phyloP scores from a whole-genome alignment of 2,888 invertebrate species.

The Sminthurinus aureus region DNA sequence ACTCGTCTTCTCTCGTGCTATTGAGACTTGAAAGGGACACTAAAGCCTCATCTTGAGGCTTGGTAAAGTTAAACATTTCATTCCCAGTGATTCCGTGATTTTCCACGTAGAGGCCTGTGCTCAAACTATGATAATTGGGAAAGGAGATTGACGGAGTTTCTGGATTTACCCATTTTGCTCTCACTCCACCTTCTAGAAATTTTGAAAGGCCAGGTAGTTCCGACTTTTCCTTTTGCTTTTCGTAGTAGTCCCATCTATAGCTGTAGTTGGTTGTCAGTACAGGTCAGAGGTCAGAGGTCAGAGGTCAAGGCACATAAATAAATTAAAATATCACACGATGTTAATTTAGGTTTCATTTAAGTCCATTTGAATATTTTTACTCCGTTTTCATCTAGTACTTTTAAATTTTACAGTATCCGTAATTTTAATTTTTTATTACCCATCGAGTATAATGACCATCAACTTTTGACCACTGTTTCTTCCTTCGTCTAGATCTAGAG shows the following conservation, averaged over 20 bases:
- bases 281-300: no score
- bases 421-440: no score
- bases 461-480: no score
- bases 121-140: slow-evolving; percentile 16
- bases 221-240: not conserved
- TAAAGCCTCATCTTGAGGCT: not conserved
- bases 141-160: slow-evolving; percentile 5
- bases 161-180: not conserved
- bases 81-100: slow-evolving; percentile 62
- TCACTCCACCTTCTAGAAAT: not conserved
- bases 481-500: no score
- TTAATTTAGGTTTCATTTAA: no score
- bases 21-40: not conserved
- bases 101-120: slow-evolving; percentile 61
- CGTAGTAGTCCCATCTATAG: slow-evolving; percentile 22
- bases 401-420: no score
- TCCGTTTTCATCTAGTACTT: no score
- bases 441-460: no score
- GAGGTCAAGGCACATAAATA: no score
- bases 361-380: no score
- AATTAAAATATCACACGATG: no score
- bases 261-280: no score
- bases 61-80: slow-evolving; percentile 60
- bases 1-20: not conserved
- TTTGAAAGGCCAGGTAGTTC: not conserved